Conservation (phyloP, 2,797 vertebrate species). For the Schizopygopsis pylzovi region DNA sequence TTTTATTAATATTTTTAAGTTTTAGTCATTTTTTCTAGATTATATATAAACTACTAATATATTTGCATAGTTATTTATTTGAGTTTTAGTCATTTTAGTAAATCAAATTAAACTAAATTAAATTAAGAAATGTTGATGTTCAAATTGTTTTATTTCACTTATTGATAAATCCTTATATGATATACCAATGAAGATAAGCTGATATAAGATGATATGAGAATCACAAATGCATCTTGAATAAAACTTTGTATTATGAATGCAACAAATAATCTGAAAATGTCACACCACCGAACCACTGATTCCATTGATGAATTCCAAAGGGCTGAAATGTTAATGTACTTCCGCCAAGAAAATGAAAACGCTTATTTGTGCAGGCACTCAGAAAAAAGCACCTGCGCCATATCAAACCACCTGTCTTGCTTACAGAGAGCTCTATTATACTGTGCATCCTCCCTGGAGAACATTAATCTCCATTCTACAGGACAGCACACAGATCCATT, state of each 20-base stretch:
- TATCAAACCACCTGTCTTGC: not conserved
- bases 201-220: too few species aligned
- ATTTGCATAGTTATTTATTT: not conserved
- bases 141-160: not conserved
- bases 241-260: not conserved
- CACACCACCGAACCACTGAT: not conserved
- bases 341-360: not conserved
- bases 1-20: not conserved
- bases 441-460: not conserved
- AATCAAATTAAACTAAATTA: not conserved
- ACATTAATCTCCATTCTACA: slow-evolving; percentile 38
- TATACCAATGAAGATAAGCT: too few species aligned
- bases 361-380: not conserved
- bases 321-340: not conserved
- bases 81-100: not conserved
- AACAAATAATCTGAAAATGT: not conserved
- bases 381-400: slow-evolving; percentile 16
- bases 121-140: not conserved
- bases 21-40: not conserved
- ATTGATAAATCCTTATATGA: too few species aligned
- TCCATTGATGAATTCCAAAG: slow-evolving; percentile 7
- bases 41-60: not conserved
- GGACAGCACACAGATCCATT: slow-evolving; percentile 41
- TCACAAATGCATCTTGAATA: not conserved
- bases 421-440: not conserved